phyloP scores from a whole-genome alignment of 2,888 invertebrate species.

The Ophion costatus region DNA sequence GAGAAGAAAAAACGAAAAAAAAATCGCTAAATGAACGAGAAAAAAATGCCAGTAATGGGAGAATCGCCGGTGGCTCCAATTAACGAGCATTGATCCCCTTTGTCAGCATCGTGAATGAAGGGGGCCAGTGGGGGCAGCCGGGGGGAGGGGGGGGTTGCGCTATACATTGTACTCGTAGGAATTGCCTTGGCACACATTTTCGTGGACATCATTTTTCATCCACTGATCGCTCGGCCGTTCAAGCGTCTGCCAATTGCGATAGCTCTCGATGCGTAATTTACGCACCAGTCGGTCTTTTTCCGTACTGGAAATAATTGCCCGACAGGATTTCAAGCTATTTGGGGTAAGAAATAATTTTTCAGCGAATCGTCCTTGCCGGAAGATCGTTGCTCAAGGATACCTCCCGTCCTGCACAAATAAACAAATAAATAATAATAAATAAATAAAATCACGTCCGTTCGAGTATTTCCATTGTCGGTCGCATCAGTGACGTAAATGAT shows the following conservation, averaged over 20 bases:
- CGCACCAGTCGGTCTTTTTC: background rate
- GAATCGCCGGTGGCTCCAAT: slow-evolving; percentile 17
- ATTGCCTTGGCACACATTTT: slow-evolving; percentile 66
- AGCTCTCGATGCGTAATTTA: slow-evolving; percentile 3
- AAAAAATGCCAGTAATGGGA: slow-evolving; percentile 1
- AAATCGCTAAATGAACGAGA: slow-evolving; percentile 4
- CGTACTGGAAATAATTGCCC: background rate
- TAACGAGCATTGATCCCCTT: slow-evolving; percentile 48
- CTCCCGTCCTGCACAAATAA: too few relatives aligned
- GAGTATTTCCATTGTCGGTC: background rate
- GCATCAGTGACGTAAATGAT: background rate
- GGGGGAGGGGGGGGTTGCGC: background rate
- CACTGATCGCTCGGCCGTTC: slow-evolving; percentile 51
- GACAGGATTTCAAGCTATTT: background rate
- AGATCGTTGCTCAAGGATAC: too few relatives aligned
- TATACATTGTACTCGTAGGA: slow-evolving; percentile 30
- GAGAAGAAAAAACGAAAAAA: background rate
- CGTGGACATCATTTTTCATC: slow-evolving; percentile 55
- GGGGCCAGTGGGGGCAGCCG: background rate
- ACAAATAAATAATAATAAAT: too few relatives aligned
- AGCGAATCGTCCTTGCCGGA: background rate
- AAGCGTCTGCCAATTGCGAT: slow-evolving; percentile 38
- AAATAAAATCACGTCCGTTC: background rate
- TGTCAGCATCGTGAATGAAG: slow-evolving; percentile 29
- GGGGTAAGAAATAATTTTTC: background rate